Conservation (phyloP, 1,140 invertebrate species). For the Heliconius nattereri region DNA sequence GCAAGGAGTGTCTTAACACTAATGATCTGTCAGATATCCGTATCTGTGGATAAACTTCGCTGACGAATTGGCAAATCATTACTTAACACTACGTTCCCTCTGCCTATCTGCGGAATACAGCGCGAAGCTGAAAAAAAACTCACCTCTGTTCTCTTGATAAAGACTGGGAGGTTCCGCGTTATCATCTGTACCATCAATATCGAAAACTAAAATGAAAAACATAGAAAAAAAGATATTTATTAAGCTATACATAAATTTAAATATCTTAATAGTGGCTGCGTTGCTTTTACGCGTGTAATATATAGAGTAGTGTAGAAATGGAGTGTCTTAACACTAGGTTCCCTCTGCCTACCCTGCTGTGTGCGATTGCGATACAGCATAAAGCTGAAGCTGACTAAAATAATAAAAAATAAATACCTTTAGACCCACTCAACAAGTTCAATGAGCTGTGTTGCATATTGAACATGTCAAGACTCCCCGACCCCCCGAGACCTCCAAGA, state of each 20-base stretch:
- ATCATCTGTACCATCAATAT: constrained; percentile 74
- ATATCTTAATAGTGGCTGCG: too few relatives aligned
- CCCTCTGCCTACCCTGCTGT: too few relatives aligned
- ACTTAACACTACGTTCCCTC: neutral
- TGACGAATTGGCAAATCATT: too few relatives aligned
- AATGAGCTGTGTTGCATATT: constrained; percentile 61
- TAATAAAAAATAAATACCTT: constrained; percentile 46
- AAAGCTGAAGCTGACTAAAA: too few relatives aligned
- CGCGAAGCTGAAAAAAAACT: neutral
- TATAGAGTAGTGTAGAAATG: too few relatives aligned
- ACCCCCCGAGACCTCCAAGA: constrained; percentile 25
- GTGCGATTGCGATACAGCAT: too few relatives aligned
- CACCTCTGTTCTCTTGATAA: constrained; percentile 61
- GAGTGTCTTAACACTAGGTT: too few relatives aligned
- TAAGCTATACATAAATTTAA: neutral
- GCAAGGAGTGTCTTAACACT: neutral
- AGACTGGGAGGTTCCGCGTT: constrained; percentile 62
- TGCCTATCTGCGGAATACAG: neutral
- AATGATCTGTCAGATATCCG: neutral
- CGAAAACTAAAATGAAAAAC: constrained; percentile 55
- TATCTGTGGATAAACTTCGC: neutral
- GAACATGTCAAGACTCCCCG: constrained; percentile 44
- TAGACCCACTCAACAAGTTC: constrained; percentile 55
- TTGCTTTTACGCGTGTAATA: too few relatives aligned
- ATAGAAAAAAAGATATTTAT: neutral